These are phyloP conservation scores for Felis chaus DNA, from an alignment of 2,113 vertebrate genomes.

Conservation along the genomic window DNA sequence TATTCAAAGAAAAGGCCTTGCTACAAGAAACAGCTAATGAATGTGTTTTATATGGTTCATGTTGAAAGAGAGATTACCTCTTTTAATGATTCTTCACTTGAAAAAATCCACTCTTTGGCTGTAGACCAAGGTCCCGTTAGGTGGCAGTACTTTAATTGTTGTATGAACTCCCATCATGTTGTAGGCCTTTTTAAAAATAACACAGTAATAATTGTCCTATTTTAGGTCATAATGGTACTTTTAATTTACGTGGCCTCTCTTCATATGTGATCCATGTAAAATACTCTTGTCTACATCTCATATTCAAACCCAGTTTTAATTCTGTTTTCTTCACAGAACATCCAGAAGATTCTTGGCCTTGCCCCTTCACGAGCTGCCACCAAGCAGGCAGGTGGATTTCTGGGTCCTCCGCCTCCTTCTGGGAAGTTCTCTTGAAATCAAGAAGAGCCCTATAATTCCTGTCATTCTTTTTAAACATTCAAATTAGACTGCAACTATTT, in stretches of 20 bases:
- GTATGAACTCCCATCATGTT: neutral
- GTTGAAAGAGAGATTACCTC: neutral
- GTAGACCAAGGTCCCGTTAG: neutral
- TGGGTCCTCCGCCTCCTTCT: constrained; percentile 96
- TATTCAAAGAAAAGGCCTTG: neutral
- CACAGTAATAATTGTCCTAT: neutral
- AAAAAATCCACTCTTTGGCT: neutral
- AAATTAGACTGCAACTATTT: neutral
- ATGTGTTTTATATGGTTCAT: neutral
- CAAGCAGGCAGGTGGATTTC: constrained; percentile 98
- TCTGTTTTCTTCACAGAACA: constrained; percentile 89
- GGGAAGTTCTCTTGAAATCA: constrained; percentile 91
- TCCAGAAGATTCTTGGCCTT: constrained; percentile 98
- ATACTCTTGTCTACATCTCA: neutral
- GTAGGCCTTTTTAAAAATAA: neutral
- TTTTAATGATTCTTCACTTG: neutral
- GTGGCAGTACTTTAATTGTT: neutral
- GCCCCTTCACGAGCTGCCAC: constrained; percentile 98
- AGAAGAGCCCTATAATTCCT: neutral
- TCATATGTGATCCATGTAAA: neutral
- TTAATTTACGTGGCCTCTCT: neutral
- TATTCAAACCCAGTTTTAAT: neutral
- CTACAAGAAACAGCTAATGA: neutral
- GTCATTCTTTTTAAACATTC: neutral
- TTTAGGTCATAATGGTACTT: neutral